Evolutionary conservation across 2,797 vertebrate species (phyloP).

Genomic region (Xyrichtys novacula): DNA sequence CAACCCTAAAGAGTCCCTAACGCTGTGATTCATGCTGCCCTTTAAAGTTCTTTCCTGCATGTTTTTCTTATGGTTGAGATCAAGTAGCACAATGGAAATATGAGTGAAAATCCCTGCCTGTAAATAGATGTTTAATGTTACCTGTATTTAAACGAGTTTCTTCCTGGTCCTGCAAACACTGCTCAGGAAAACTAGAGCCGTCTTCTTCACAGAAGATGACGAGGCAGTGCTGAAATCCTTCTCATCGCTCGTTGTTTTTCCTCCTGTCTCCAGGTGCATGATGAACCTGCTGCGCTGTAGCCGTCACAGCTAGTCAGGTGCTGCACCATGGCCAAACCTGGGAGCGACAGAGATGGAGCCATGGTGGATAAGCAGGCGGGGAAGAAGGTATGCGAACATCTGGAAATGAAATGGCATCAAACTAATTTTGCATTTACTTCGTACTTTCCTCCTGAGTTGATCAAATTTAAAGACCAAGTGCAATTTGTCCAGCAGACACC

Average conservation of each 20-base stretch:
- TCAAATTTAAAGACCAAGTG: not conserved
- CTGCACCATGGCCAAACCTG: conserved; percentile 99
- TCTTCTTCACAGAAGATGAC: conserved; percentile 5
- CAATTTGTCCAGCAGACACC: not conserved
- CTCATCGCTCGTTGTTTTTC: conserved; percentile 33
- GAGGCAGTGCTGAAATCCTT: conserved; percentile 7
- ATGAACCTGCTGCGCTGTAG: conserved; percentile 90
- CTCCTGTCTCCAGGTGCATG: conserved; percentile 90
- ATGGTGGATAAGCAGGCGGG: conserved; percentile 98
- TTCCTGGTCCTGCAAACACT: conserved; percentile 1
- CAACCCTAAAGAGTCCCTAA: conserved; percentile 52
- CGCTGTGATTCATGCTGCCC: conserved; percentile 67
- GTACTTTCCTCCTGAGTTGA: not conserved
- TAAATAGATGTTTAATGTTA: conserved; percentile 22
- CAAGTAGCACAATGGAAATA: conserved; percentile 62
- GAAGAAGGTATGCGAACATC: conserved; percentile 89
- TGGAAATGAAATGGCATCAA: not conserved
- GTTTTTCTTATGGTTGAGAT: conserved; percentile 32
- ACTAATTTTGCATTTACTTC: not conserved
- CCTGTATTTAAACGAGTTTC: conserved; percentile 18
- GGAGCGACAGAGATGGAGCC: conserved; percentile 95
- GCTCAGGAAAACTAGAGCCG: not conserved
- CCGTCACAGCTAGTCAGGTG: conserved; percentile 92
- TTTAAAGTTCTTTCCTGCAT: conserved; percentile 44
- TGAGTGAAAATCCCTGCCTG: conserved; percentile 64